Base-by-base conservation (phyloP, 2,888 invertebrate species). In the Poecilobothrus nobilitatus region DNA sequence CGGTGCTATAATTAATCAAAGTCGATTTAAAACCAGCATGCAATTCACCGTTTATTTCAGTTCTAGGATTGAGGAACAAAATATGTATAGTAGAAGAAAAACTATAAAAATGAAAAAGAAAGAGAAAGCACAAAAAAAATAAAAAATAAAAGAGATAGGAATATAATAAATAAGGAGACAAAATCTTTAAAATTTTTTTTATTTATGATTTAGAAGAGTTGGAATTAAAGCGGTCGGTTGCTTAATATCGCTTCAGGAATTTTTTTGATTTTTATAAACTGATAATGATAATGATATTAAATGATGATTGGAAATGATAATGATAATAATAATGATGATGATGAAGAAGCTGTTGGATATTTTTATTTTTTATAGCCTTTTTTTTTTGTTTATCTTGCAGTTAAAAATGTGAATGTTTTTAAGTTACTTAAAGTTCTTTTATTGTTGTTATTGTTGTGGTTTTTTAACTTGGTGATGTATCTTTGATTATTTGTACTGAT, bases 1-100 rank as follows among this genome's bases (percentile, higher is more conserved):
- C 53, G 53, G 53, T 53, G 53, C n/a, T 53, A 53, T 53, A 53
- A 53, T 53, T 53, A 53, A 53, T 53, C 53, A 53, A 53, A 53
- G 53, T 53, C 53, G 53, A 18, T 53, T 53, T 53, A 53, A 53
- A 53, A 53, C 9, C 53, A 53, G 53, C 53, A 53, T 53, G 53
- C 7, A 53, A 53, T 53, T 53, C 18, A 53, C 53, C 41, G 41
- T 41, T 41, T 27, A 27, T 27, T 37, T 37, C 18, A 12, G 15
- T 53, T 6, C 37, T 37, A 37, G 37, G 37, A 12, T 9, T 2
- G 6, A 53, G 53, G 53, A 53, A 18, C 18, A 2, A 18, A 53
- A n/a, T 53, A 53, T 18, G n/a, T 53, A 53, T 53, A 18, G 15
- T 53, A 53, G 1, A 37, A 37, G 8, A 5, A 12, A 37, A 37